Evolutionary conservation across 2,113 vertebrate species (phyloP), one percentile per base, ranked within the genome.

Genomic region (Heterotilapia buettikoferi): DNA sequence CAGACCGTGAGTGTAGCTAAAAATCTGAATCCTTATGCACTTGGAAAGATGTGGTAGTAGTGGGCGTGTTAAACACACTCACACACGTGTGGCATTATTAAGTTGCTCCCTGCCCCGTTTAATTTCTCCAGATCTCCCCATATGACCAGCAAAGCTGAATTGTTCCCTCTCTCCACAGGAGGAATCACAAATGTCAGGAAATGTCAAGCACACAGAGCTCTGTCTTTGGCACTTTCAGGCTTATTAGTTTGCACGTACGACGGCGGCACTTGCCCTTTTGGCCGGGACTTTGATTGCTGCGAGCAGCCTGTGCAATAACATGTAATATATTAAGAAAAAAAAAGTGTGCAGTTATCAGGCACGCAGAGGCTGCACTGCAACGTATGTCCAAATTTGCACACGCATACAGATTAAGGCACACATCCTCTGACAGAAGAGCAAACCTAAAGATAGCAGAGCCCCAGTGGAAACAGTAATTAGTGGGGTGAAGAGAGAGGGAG

Each of bases 391-490:
- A 83, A 54, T 87, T 71, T 59, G 52, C 59, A 80, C 89, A 84
- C 81, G 83, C 79, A 84, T 85, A 88, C 84, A 88, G 59, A 86
- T 89, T 82, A 84, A 38, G 81, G 86, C 88, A 86, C 86, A 68
- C 86, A 89, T 86, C 92, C 88, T 88, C 93, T 90, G 90, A 93
- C 92, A 94, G 90, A 92, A 86, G 90, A 93, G 89, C 24, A 33
- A 68, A 86, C 87, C 94, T 95, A 94, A 95, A 95, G 94, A 95
- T 96, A 94, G 93, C 91, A 86, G 89, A 89, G 92, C 88, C 94
- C 92, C 89, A 89, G 92, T 95, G 92, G 94, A 95, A 95, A 94
- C 86, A 56, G 86, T 93, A 95, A 94, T 95, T 95, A 94, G 92
- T 94, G 92, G 94, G 93, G 92, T 93, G 93, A 93, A 93, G 88